These are phyloP conservation scores for Acipenser ruthenus DNA, from an alignment of 2,797 vertebrate species.

Conservation along the genomic window DNA sequence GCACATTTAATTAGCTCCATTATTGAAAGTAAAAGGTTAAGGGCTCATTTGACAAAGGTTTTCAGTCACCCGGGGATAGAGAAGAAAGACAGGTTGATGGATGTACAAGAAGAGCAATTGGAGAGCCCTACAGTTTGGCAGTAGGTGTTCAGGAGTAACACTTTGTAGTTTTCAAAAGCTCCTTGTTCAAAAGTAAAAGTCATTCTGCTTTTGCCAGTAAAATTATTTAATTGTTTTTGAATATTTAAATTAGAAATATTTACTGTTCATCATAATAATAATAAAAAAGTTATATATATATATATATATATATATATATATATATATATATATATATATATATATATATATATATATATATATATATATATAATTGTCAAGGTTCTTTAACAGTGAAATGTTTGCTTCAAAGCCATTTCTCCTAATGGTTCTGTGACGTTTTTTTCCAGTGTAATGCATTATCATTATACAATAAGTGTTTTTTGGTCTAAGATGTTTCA, in stretches of 20 bases:
- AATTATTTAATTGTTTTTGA: conserved; percentile 1
- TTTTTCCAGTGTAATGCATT: background rate
- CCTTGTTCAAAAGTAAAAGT: background rate
- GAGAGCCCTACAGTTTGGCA: background rate
- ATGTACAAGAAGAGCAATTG: background rate
- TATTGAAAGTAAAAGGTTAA: conserved; percentile 2
- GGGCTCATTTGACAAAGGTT: background rate
- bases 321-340: too few species aligned
- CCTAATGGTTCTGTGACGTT: background rate
- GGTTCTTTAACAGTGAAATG: background rate
- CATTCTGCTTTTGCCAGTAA: background rate
- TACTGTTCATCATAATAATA: conserved; percentile 12
- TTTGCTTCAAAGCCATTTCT: background rate
- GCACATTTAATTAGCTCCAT: conserved; percentile 12
- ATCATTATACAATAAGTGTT: background rate
- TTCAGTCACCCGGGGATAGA: background rate
- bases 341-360: too few species aligned
- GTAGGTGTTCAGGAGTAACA: background rate
- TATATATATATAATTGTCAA: background rate
- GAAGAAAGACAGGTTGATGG: background rate
- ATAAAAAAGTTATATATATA: too few species aligned
- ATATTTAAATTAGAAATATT: conserved; percentile 18
- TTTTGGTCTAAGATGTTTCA: too few species aligned
- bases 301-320: too few species aligned
- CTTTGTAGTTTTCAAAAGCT: background rate